Percentiles rank a stretch among this genome's conserved stretches.
These are phyloP conservation scores for Octomys mimax DNA, from an alignment of 2,797 vertebrate genomes.

Conservation along the genomic window DNA sequence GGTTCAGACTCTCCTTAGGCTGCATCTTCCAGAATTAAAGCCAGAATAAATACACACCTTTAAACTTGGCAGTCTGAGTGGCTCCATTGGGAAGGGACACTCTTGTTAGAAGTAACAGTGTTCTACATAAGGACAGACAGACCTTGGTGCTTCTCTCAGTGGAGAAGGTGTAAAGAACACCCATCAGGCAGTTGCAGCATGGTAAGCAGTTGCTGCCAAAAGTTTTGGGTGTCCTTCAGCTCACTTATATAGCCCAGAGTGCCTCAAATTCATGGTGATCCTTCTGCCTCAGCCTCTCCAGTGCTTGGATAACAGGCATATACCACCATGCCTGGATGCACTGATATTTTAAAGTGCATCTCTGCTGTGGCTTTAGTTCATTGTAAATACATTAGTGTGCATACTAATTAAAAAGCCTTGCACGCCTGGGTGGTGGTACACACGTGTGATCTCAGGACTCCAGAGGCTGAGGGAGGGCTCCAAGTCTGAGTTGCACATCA, in stretches of 20 bases:
- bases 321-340: too few species aligned
- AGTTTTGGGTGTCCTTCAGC: too few species aligned
- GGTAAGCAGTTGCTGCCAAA: neutral
- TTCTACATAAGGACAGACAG: neutral
- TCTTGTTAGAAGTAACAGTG: constrained; percentile 42
- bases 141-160: neutral
- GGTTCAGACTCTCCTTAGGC: constrained; percentile 7
- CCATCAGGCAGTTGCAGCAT: neutral
- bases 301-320: too few species aligned
- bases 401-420: neutral
- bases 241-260: too few species aligned
- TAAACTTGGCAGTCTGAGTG: neutral
- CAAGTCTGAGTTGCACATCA: neutral
- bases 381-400: neutral
- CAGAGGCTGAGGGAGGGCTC: neutral
- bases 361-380: constrained; percentile 3
- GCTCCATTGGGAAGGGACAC: neutral
- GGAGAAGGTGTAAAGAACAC: neutral
- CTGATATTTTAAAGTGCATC: constrained; percentile 20
- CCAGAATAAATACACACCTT: constrained; percentile 40
- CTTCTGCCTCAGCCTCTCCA: too few species aligned
- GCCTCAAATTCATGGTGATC: too few species aligned
- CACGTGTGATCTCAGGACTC: too few species aligned
- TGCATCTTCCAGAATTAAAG: constrained; percentile 7
- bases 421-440: neutral